Conservation (phyloP, 2,888 invertebrate genomes). For the Teleogryllus oceanicus region DNA sequence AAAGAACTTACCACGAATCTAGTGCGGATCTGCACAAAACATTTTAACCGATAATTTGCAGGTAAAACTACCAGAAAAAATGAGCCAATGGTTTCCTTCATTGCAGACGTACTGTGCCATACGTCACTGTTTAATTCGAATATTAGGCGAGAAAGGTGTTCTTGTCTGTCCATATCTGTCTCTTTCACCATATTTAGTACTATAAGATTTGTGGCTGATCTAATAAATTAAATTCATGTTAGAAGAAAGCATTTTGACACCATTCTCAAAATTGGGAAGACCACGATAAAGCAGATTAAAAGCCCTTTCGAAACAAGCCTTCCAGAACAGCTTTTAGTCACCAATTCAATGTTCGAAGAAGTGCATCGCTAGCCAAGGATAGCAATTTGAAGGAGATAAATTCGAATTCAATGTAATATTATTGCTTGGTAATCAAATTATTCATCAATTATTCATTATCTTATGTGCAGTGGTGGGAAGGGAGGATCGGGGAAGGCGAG, state of each 20-base stretch:
- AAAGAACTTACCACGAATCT: not conserved
- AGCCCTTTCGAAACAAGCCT: not conserved
- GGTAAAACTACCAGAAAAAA: not conserved
- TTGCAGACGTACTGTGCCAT: too few species aligned
- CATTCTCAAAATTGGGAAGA: not conserved
- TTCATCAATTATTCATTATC: too few species aligned
- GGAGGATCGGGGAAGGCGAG: too few species aligned
- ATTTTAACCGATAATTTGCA: not conserved
- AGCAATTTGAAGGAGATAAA: not conserved
- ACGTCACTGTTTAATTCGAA: not conserved
- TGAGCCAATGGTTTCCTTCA: too few species aligned
- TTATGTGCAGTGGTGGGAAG: too few species aligned
- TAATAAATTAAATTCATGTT: not conserved
- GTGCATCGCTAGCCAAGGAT: not conserved
- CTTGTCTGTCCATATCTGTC: not conserved
- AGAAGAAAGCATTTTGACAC: not conserved
- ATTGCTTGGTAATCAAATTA: not conserved
- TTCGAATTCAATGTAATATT: not conserved
- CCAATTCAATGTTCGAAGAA: not conserved
- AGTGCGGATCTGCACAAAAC: not conserved
- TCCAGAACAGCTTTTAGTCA: not conserved
- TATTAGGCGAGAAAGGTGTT: not conserved
- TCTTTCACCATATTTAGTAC: not conserved
- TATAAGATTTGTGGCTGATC: not conserved
- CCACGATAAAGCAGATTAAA: not conserved